These are phyloP conservation scores for Nothoprocta pentlandii DNA, from an alignment of 2,113 vertebrate genomes.

Conservation along the genomic window DNA sequence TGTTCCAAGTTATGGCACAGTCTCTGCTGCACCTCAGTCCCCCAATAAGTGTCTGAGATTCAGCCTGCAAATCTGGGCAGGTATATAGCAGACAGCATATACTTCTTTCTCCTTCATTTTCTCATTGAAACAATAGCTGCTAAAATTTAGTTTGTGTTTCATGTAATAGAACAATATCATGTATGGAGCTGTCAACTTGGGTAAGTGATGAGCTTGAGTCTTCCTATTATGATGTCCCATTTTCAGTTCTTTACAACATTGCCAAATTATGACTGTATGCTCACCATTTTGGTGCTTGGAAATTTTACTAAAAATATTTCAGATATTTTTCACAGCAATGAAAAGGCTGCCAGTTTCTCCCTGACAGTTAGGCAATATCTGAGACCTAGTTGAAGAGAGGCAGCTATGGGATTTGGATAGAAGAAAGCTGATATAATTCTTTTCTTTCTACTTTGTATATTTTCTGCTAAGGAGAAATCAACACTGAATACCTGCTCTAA, in stretches of 20 bases:
- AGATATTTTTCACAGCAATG: neutral
- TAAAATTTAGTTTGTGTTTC: neutral
- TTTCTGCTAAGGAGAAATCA: neutral
- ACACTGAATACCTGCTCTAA: neutral
- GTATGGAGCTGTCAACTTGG: neutral
- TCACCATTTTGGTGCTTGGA: neutral
- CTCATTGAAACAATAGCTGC: neutral
- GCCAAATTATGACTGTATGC: neutral
- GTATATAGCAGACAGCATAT: neutral
- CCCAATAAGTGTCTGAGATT: neutral
- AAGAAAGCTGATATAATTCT: neutral
- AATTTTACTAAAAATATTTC: neutral
- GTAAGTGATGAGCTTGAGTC: neutral
- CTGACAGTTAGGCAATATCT: neutral
- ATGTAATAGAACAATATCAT: neutral
- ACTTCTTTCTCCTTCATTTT: neutral
- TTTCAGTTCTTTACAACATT: neutral
- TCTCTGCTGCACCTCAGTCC: neutral
- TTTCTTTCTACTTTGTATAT: neutral
- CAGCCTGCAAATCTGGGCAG: neutral
- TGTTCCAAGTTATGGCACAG: neutral
- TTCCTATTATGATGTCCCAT: neutral
- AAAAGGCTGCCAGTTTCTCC: neutral
- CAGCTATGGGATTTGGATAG: neutral
- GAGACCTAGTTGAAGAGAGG: neutral